phyloP scores from a whole-genome alignment of 1,140 invertebrate species.

The Caenorhabditis latens region DNA sequence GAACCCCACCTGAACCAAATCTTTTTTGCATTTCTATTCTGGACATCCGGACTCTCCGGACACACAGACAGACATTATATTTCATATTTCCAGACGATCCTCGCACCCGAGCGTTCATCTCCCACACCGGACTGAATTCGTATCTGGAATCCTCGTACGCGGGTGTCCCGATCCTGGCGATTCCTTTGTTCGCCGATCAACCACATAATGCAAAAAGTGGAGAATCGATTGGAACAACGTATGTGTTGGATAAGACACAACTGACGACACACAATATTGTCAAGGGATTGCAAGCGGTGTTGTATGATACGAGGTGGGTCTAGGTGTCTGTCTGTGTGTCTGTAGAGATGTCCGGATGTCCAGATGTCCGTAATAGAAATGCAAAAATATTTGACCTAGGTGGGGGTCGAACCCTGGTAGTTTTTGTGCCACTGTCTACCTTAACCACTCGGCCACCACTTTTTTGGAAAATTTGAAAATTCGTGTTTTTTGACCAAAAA shows the following conservation, averaged over 20 bases:
- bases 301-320: constrained; percentile 26
- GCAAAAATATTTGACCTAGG: too few species aligned
- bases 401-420: too few species aligned
- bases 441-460: too few species aligned
- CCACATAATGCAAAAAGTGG: constrained; percentile 60
- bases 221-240: constrained; percentile 16
- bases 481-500: too few species aligned
- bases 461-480: too few species aligned
- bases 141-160: constrained; percentile 68
- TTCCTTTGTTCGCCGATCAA: constrained; percentile 76
- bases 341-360: too few species aligned
- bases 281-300: not conserved
- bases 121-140: constrained; percentile 73
- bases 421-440: too few species aligned
- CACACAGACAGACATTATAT: not conserved
- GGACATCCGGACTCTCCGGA: not conserved
- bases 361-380: too few species aligned
- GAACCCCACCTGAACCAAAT: not conserved
- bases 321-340: not conserved
- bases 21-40: not conserved
- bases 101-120: constrained; percentile 69
- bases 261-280: constrained; percentile 6
- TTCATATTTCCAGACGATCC: constrained; percentile 65
- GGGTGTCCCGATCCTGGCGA: constrained; percentile 71
- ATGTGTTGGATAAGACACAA: constrained; percentile 13